Percentiles rank a stretch among this genome's conserved stretches.
These are phyloP conservation scores for Caenorhabditis sinica DNA, from an alignment of 2,888 invertebrate genomes.

Conservation along the genomic window DNA sequence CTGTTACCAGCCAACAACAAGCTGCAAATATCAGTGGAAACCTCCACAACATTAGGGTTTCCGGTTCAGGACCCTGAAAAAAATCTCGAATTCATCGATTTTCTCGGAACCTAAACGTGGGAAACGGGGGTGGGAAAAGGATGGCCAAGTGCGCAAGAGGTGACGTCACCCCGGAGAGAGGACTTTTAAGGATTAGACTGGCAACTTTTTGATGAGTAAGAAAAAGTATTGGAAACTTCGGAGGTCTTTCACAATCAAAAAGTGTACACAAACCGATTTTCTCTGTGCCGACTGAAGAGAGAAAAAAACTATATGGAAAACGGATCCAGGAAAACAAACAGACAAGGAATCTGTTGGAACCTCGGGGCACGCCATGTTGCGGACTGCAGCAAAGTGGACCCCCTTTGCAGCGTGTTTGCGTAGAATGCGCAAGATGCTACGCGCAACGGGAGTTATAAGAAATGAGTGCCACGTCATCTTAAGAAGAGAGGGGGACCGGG, in stretches of 20 bases:
- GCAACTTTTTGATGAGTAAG: not conserved
- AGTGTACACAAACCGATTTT: not conserved
- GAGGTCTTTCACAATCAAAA: not conserved
- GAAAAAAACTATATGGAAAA: conserved; percentile 6
- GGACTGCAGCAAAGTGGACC: conserved; percentile 5
- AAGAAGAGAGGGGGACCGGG: not conserved
- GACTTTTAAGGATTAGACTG: conserved; percentile 3
- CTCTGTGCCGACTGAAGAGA: conserved; percentile 1
- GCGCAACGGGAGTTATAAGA: not conserved
- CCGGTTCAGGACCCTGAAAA: conserved; percentile 45
- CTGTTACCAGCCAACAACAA: conserved; percentile 42
- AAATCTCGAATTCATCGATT: not conserved
- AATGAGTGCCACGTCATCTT: not conserved
- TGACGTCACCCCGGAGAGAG: conserved; percentile 31
- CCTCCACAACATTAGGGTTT: conserved; percentile 47
- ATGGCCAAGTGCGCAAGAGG: not conserved
- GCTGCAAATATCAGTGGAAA: conserved; percentile 40
- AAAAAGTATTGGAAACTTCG: not conserved
- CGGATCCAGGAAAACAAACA: conserved; percentile 39
- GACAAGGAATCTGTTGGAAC: conserved; percentile 47
- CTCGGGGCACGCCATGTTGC: conserved; percentile 37
- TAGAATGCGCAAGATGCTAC: conserved; percentile 29
- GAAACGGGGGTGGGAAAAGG: conserved; percentile 8
- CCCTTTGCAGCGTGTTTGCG: conserved; percentile 40
- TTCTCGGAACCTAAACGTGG: not conserved